Evolutionary conservation across 2,113 vertebrate genomes (phyloP).

Genomic region (Apus apus): DNA sequence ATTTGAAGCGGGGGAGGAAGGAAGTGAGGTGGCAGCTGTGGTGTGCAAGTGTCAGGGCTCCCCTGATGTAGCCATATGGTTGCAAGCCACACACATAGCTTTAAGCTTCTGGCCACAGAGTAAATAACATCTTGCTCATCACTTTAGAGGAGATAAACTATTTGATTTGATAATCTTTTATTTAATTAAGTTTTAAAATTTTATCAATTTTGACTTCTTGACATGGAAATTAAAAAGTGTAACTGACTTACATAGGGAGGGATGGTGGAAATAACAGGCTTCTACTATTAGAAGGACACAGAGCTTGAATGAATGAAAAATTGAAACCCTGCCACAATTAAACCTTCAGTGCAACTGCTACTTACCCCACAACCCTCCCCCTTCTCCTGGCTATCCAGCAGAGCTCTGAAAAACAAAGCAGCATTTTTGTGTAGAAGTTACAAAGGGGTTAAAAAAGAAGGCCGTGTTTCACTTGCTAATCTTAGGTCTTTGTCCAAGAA

Average conservation of each 20-base stretch:
- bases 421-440: background rate
- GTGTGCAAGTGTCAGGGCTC: background rate
- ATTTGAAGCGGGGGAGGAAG: background rate
- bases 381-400: background rate
- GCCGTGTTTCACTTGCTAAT: conserved; percentile 47
- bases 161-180: background rate
- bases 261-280: background rate
- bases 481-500: conserved; percentile 37
- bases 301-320: background rate
- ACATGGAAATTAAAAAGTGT: background rate
- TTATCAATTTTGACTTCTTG: background rate
- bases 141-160: background rate
- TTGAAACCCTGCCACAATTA: conserved; percentile 5
- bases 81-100: background rate
- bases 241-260: background rate
- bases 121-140: background rate
- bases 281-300: background rate
- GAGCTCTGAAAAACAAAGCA: conserved; percentile 1
- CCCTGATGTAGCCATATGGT: background rate
- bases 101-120: background rate
- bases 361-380: background rate
- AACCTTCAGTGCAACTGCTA: background rate
- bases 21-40: conserved; percentile 10
- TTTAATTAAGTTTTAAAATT: background rate
- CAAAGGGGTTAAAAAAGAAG: conserved; percentile 34